Percentiles rank a stretch among this genome's conserved stretches.
Conservation (phyloP, 2,113 vertebrate species). For the Ovis canadensis region DNA sequence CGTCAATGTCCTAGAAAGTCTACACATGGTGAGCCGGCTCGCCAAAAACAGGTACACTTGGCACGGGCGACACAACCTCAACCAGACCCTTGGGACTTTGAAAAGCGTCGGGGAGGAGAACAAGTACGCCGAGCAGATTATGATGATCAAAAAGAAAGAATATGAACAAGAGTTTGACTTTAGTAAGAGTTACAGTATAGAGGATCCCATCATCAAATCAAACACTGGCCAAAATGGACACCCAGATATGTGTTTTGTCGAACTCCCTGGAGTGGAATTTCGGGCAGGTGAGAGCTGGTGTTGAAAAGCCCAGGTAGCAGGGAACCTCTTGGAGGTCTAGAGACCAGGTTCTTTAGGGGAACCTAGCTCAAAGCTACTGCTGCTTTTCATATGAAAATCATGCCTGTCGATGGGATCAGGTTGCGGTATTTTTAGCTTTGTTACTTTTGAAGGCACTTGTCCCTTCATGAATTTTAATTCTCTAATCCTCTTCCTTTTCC, state of each 20-base stretch:
- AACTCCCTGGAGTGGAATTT: constrained; percentile 91
- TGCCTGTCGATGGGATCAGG: neutral
- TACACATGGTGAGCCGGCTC: constrained; percentile 96
- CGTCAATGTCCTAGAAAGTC: constrained; percentile 96
- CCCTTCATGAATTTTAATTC: constrained; percentile 63
- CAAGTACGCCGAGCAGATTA: constrained; percentile 89
- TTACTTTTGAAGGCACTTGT: constrained; percentile 52
- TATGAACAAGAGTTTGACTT: constrained; percentile 82
- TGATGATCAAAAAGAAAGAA: constrained; percentile 87
- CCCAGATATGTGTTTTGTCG: constrained; percentile 87
- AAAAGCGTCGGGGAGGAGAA: constrained; percentile 88
- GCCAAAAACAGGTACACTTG: constrained; percentile 95
- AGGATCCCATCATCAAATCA: constrained; percentile 76
- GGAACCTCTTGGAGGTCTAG: neutral
- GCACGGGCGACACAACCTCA: constrained; percentile 90
- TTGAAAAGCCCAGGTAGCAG: rapidly evolving
- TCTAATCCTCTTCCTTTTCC: constrained; percentile 39
- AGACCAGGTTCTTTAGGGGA: neutral
- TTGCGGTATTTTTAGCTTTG: constrained; percentile 43
- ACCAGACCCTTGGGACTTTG: constrained; percentile 88
- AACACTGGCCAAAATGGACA: constrained; percentile 73
- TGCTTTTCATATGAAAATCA: neutral
- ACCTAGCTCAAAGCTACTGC: neutral
- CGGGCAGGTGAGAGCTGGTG: constrained; percentile 85
- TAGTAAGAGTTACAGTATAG: constrained; percentile 76